These are phyloP conservation scores for Myrmecophaga tridactyla DNA, from an alignment of 2,113 vertebrate species.

Conservation along the genomic window DNA sequence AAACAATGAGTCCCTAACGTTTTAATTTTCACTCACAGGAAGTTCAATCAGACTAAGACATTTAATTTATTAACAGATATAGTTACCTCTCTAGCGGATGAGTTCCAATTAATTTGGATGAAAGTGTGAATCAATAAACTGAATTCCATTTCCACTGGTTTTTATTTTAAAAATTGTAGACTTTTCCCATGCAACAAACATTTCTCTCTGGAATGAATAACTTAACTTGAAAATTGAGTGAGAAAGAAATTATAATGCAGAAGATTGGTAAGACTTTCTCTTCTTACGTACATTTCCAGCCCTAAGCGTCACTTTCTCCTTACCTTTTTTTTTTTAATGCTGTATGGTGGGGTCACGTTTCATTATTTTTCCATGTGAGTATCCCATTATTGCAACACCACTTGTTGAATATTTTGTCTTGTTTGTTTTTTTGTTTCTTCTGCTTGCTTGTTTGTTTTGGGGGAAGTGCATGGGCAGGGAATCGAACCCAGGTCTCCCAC, in stretches of 20 bases:
- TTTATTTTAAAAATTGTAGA: not conserved
- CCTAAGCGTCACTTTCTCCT: not conserved
- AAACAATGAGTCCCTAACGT: slow-evolving; percentile 26
- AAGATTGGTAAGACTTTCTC: not conserved
- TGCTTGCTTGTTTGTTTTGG: too few relatives aligned
- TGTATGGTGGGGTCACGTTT: too few relatives aligned
- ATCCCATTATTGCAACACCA: too few relatives aligned
- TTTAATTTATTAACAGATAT: slow-evolving; percentile 21
- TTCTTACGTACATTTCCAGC: not conserved
- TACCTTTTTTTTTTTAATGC: too few relatives aligned
- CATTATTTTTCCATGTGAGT: too few relatives aligned
- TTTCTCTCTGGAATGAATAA: not conserved
- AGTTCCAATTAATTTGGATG: slow-evolving; percentile 15
- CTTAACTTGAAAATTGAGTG: slow-evolving; percentile 17
- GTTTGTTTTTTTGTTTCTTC: too few relatives aligned
- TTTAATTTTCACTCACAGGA: not conserved
- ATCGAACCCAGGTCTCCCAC: too few relatives aligned
- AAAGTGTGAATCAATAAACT: slow-evolving; percentile 11
- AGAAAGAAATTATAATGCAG: not conserved
- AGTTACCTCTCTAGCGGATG: not conserved
- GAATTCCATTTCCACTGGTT: slow-evolving; percentile 11
- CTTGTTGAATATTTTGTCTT: too few relatives aligned
- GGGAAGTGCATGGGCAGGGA: too few relatives aligned
- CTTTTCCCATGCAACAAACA: not conserved
- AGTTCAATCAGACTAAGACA: not conserved